Evolutionary conservation across 2,888 invertebrate species (phyloP).

Genomic region (Diadegma fenestrale): DNA sequence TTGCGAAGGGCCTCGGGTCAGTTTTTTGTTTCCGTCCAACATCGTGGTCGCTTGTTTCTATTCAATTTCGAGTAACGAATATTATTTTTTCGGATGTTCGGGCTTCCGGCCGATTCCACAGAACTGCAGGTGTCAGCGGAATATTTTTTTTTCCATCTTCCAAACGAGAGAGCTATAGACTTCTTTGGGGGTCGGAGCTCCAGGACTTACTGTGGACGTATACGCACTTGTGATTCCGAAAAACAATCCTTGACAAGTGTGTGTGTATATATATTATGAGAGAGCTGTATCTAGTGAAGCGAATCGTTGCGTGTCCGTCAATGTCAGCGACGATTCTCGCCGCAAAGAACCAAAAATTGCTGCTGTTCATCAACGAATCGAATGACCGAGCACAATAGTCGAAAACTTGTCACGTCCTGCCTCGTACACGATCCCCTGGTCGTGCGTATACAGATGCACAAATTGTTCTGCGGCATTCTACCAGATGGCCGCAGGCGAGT

Average conservation of each 20-base stretch:
- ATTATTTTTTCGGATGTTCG: conserved; percentile 18
- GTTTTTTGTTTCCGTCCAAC: not conserved
- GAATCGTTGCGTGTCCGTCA: conserved; percentile 72
- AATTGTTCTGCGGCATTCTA: conserved; percentile 44
- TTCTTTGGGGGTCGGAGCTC: conserved; percentile 55
- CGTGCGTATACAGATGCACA: conserved; percentile 30
- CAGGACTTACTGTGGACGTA: not conserved
- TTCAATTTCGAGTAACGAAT: not conserved
- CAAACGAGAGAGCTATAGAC: not conserved
- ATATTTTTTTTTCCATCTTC: conserved; percentile 10
- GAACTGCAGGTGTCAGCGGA: conserved; percentile 63
- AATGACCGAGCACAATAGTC: conserved; percentile 67
- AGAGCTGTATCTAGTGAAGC: conserved; percentile 56
- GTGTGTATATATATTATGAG: conserved; percentile 1
- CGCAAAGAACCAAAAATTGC: conserved; percentile 70
- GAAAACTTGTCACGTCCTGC: conserved; percentile 79
- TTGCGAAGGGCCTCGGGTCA: too few species aligned
- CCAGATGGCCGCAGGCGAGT: conserved; percentile 72
- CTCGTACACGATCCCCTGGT: conserved; percentile 26
- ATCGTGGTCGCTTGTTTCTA: not conserved
- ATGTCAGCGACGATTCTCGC: conserved; percentile 61
- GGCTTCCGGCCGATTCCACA: conserved; percentile 9
- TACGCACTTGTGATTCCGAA: conserved; percentile 21
- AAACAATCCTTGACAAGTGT: conserved; percentile 28
- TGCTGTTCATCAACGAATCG: conserved; percentile 57